phyloP scores from a whole-genome alignment of 35 echinoderm and acorn worm genomes.

The Strongylocentrotus purpuratus region DNA sequence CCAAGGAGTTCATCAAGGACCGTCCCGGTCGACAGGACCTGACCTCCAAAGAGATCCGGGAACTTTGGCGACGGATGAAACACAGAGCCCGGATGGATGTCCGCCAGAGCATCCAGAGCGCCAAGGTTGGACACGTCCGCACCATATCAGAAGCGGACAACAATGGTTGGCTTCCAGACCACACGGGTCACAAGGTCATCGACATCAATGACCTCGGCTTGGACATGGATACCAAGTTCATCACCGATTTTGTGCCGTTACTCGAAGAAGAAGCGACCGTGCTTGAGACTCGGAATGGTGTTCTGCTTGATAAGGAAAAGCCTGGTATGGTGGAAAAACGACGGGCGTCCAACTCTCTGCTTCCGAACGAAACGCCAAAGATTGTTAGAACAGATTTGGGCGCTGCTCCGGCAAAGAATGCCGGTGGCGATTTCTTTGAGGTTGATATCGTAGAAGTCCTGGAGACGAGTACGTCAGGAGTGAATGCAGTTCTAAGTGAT shows the following conservation, averaged over 20 bases:
- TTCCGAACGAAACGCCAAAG: neutral
- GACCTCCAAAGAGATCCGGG: constrained; percentile 13
- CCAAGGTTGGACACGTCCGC: neutral
- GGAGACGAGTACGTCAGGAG: neutral
- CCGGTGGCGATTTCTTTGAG: neutral
- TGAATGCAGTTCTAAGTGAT: neutral
- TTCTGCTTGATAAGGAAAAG: neutral
- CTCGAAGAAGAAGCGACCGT: constrained; percentile 22
- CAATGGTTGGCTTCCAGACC: neutral
- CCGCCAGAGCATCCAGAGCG: neutral
- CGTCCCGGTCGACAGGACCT: neutral
- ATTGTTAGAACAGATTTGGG: neutral
- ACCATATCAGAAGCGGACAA: neutral
- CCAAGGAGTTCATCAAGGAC: neutral
- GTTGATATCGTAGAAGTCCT: neutral
- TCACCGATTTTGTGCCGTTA: constrained; percentile 6
- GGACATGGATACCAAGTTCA: neutral
- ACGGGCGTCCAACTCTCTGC: neutral
- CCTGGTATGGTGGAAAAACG: neutral
- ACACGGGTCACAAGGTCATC: neutral
- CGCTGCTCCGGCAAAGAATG: neutral
- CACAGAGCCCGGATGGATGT: neutral
- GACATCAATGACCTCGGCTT: constrained; percentile 25
- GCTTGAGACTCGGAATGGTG: neutral
- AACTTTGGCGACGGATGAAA: constrained; percentile 39